Percentiles rank a stretch among this genome's conserved stretches.
Evolutionary conservation across 2,113 vertebrate genomes (phyloP).

Genomic region (Heptranchias perlo): DNA sequence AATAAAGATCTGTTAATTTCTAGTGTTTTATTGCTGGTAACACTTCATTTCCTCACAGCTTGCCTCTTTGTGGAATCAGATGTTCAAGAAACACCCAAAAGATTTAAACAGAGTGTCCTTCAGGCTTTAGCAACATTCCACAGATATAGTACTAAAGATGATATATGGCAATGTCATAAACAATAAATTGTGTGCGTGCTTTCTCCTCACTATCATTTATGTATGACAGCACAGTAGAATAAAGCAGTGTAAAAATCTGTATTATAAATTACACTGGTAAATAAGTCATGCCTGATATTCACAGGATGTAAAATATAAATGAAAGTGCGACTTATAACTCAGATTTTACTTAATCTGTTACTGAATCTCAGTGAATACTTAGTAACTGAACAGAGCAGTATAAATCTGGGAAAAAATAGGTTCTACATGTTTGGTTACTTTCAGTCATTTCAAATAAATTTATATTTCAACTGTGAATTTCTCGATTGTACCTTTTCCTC

Average conservation of each 20-base stretch:
- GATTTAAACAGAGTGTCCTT: background rate
- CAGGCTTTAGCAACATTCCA: constrained; percentile 5
- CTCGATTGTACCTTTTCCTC: background rate
- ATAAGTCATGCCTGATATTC: background rate
- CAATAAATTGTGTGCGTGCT: background rate
- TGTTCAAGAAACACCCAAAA: background rate
- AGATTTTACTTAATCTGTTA: background rate
- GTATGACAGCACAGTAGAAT: background rate
- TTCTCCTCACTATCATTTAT: background rate
- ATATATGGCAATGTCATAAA: background rate
- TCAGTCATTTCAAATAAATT: background rate
- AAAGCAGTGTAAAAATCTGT: background rate
- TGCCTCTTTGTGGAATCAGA: background rate
- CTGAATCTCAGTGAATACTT: background rate
- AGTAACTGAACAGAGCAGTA: background rate
- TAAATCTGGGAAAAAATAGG: background rate
- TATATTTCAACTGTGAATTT: background rate
- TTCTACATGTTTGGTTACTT: background rate
- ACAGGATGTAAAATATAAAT: background rate
- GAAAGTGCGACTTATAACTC: background rate
- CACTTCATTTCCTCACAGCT: background rate
- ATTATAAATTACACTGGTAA: background rate
- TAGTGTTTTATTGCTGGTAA: background rate
- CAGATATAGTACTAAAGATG: background rate
- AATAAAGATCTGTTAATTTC: background rate